Percentiles rank a stretch among this genome's conserved stretches.
Evolutionary conservation across 2,888 invertebrate species (phyloP).

Genomic region (Drosophila emarginata): DNA sequence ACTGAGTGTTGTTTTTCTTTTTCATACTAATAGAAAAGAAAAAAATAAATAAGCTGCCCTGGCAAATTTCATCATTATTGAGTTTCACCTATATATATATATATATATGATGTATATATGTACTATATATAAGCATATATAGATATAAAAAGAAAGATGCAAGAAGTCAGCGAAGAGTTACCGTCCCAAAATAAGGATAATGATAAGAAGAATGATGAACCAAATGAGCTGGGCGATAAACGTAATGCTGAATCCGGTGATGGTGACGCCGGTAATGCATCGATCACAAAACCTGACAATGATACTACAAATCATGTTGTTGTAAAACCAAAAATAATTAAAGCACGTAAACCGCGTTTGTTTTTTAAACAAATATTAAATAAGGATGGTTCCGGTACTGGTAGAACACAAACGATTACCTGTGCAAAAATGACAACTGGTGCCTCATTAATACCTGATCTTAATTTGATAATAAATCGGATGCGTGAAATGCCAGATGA

Average conservation of each 20-base stretch:
- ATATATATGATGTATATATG: background rate
- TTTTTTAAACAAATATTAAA: constrained; percentile 18
- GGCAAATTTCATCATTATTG: background rate
- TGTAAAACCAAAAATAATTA: background rate
- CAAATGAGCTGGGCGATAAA: background rate
- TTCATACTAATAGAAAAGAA: background rate
- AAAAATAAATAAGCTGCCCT: background rate
- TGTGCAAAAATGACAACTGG: constrained; percentile 57
- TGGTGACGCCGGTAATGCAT: background rate
- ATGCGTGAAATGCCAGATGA: constrained; percentile 85
- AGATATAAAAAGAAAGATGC: background rate
- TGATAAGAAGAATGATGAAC: background rate
- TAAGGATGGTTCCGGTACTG: constrained; percentile 9
- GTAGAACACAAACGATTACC: background rate
- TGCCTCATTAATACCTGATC: constrained; percentile 78
- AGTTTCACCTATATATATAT: background rate
- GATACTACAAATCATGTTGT: background rate
- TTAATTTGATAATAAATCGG: constrained; percentile 79
- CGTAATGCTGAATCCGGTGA: background rate
- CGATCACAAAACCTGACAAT: background rate
- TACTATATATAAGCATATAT: background rate
- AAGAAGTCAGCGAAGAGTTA: background rate
- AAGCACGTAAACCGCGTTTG: background rate
- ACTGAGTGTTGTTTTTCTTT: background rate
- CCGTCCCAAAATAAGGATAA: background rate